phyloP scores from a whole-genome alignment of 2,797 vertebrate species.

The Somateria mollissima region DNA sequence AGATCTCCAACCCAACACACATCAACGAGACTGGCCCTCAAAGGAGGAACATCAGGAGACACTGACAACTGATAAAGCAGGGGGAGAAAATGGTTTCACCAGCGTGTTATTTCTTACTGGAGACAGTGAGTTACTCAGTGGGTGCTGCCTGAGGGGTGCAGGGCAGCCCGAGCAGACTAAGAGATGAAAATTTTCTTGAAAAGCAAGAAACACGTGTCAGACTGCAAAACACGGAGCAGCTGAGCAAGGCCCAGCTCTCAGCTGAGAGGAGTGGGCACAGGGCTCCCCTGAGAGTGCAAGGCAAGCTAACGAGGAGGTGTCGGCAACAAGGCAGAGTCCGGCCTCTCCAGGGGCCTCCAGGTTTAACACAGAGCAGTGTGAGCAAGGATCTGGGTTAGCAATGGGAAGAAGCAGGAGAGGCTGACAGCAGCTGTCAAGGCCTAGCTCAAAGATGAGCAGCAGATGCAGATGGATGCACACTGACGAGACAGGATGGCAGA shows the following conservation, averaged over 20 bases:
- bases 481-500: background rate
- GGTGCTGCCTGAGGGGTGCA: background rate
- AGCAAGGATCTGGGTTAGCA: background rate
- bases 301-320: constrained; percentile 24
- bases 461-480: background rate
- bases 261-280: background rate
- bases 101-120: background rate
- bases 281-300: background rate
- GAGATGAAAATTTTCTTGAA: background rate
- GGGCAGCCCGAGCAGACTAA: background rate
- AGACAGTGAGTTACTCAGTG: background rate
- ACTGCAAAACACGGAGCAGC: background rate
- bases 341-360: background rate
- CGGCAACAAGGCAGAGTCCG: background rate
- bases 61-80: background rate
- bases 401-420: background rate
- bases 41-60: background rate
- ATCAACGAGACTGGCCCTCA: background rate
- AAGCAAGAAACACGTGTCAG: background rate
- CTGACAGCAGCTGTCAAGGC: background rate
- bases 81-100: background rate
- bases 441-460: fast-evolving
- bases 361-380: background rate
- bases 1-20: background rate
- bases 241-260: background rate